phyloP scores from a whole-genome alignment of 1,140 invertebrate genomes.

The Asbolus verrucosus region DNA sequence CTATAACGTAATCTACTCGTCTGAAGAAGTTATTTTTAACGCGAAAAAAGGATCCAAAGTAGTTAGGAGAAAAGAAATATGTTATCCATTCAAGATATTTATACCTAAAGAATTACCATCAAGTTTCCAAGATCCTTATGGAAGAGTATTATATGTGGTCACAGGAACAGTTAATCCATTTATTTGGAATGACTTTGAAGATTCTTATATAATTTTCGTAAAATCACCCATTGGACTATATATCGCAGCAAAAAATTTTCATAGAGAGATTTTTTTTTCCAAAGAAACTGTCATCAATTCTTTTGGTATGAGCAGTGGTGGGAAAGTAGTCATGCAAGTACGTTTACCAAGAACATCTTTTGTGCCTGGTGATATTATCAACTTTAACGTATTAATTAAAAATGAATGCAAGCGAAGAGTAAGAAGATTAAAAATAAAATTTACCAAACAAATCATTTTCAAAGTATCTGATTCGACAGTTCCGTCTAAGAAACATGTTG shows the following conservation, averaged over 20 bases:
- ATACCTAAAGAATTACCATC: constrained; percentile 7
- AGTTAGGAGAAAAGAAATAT: background rate
- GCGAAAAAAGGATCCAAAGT: constrained; percentile 5
- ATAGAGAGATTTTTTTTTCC: constrained; percentile 1
- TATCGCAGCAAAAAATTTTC: background rate
- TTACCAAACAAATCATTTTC: constrained; percentile 1
- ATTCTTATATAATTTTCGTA: background rate
- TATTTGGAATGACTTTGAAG: constrained; percentile 10
- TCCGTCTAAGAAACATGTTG: background rate
- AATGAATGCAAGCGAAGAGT: background rate
- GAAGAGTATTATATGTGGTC: constrained; percentile 9
- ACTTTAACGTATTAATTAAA: constrained; percentile 6
- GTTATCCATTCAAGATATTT: constrained; percentile 9
- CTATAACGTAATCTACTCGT: constrained; percentile 2
- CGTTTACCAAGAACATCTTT: constrained; percentile 1
- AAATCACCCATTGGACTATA: background rate
- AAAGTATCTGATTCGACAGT: background rate
- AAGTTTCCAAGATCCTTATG: background rate
- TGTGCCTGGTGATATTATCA: background rate
- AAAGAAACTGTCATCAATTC: background rate
- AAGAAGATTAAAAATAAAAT: background rate
- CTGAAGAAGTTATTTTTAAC: background rate
- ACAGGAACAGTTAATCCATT: constrained; percentile 16
- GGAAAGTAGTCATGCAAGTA: constrained; percentile 12
- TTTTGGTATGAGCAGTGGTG: background rate